Conservation (phyloP, 1,140 invertebrate species). For the Odontomachus brunneus region DNA sequence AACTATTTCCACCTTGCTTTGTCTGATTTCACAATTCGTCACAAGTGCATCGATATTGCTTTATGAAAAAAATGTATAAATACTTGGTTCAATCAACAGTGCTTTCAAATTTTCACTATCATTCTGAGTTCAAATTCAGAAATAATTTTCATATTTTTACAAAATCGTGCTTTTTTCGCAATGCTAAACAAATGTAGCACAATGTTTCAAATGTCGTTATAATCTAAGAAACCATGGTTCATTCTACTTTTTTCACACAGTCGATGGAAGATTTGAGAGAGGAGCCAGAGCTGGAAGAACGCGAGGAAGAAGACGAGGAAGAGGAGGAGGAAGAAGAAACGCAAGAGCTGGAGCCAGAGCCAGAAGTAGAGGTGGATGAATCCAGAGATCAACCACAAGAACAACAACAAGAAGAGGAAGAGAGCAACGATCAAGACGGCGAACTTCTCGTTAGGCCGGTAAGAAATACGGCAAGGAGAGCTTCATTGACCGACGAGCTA, state of each 20-base stretch:
- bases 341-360: constrained; percentile 33
- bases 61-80: not conserved
- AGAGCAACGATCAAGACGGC: constrained; percentile 44
- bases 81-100: not conserved
- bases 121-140: not conserved
- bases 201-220: not conserved
- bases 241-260: constrained; percentile 63
- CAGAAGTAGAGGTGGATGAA: constrained; percentile 73
- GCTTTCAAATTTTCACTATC: not conserved
- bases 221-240: not conserved
- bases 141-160: not conserved
- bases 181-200: constrained; percentile 27
- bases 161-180: constrained; percentile 27
- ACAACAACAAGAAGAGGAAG: constrained; percentile 29
- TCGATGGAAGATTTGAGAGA: constrained; percentile 85
- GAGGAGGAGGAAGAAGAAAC: constrained; percentile 65
- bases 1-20: not conserved
- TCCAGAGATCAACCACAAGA: constrained; percentile 77
- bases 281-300: constrained; percentile 85
- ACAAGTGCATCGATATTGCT: constrained; percentile 6
- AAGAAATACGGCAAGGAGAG: constrained; percentile 75
- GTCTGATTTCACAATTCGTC: constrained; percentile 2
- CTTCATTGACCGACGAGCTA: constrained; percentile 55
- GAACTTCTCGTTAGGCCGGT: constrained; percentile 79
- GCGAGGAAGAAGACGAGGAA: constrained; percentile 85